Evolutionary conservation across 2,888 invertebrate genomes (phyloP), one percentile per base, ranked within the genome.

Genomic region (Epinotia ramella): DNA sequence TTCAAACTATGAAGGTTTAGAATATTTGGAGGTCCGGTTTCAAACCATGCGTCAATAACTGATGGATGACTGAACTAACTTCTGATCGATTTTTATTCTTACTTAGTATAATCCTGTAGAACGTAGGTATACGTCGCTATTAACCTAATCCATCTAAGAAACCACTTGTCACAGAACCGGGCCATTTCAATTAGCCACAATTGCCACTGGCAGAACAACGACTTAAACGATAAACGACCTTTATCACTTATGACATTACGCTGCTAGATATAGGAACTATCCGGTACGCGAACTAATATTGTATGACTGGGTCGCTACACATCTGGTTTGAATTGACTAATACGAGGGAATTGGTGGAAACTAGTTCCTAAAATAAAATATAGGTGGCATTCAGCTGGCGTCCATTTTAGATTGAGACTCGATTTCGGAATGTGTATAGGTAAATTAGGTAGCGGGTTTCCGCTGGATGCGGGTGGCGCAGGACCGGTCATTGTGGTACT

Each of bases 111-210:
- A 20, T 11, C 3, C 20, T 18, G 1, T 16, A 3, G 0, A 12
- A 57, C 18, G 44, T 24, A 20, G 44, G 68, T 57, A 40, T 57
- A 44, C 20, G 24, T 59, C 69, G 2, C 3, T 69, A 69, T 46
- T 6, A 46, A 69, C 69, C 69, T 69, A 60, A 60, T 60, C 60
- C 69, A 59, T 59, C 69, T 69, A 69, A 60, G 69, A 69, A 69
- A 60, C 69, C 5, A 69, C 59, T 60, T 46, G 60, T 60, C 60
- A 60, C 46, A 69, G 5, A 69, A 69, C 69, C 60, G 24, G 69
- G 69, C 57, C 69, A 69, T 69, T n/a, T 69, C 69, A 69, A 69
- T 69, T 69, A 60, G 60, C 44, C 16, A n/a, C 69, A 69, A 69
- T 69, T 69, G 44, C 24, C 44, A 9, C 46, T 5, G 46, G 18